Base-by-base conservation (phyloP, 2,113 vertebrate species). In the Rostratula benghalensis region DNA sequence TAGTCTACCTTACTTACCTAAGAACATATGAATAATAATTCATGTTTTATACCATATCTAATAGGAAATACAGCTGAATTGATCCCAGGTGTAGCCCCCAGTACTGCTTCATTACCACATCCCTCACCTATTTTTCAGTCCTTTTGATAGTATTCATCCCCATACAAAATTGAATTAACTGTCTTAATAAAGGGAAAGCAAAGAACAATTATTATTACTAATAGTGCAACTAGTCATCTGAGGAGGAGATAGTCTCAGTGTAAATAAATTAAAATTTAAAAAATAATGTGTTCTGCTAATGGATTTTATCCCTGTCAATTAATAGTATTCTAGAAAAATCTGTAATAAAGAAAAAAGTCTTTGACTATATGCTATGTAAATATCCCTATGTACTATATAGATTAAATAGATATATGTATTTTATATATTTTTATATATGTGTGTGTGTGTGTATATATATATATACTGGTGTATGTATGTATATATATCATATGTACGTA, bases 201-300 rank as follows among this genome's bases (percentile, higher is more conserved):
- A 95, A 90, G 93, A 97, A 93, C 45, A 93, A 90, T 89, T 90
- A 93, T 92, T 93, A 78, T 90, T 90, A 65, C 68, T 89, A 85
- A 91, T 79, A 89, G 30, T 43, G 30, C 12, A 92, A 85, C 89
- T 97, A 93, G 95, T 97, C 48, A 97, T 91, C 77, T 85, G 92
- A 95, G 63, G 37, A 93, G 83, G 82, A 97, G 87, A 46, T 85
- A 84, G 84, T 89, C 75, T 90, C 56, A 53, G 54, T 89, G 87
- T 94, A 95, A 97, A 97, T 90, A 97, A 96, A 90, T 97, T 87
- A 95, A 94, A 94, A 92, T 69, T 94, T 74, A 78, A 89, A 96
- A 94, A 92, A 76, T 84, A 94, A 94, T 92, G 73, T 95, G 56
- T 68, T 95, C 39, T 87, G 43, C 7, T 95, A 90, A 94, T 94